A percentile compares a stretch with the other conserved stretches of the same genome.
phyloP scores from a whole-genome alignment of 2,113 vertebrate species.

The Ranitomeya variabilis region DNA sequence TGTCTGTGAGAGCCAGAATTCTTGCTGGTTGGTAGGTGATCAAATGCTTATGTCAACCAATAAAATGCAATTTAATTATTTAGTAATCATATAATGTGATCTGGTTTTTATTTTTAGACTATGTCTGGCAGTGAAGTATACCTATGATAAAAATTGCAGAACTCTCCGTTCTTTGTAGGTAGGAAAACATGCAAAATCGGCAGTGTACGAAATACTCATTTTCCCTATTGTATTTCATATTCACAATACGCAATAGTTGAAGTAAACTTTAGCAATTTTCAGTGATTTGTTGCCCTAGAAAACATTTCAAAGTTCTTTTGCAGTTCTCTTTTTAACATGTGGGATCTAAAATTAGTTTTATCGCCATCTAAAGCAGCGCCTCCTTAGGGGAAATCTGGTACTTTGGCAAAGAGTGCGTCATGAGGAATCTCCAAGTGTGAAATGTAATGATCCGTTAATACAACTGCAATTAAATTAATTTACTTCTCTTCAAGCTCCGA shows the following conservation, averaged over 20 bases:
- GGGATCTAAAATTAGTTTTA: constrained; percentile 20
- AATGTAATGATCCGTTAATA: constrained; percentile 46
- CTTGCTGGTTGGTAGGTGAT: too few species aligned
- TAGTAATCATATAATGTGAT: too few species aligned
- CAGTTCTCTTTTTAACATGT: constrained; percentile 32
- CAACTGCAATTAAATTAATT: constrained; percentile 36
- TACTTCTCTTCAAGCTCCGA: constrained; percentile 29
- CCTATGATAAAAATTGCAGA: too few species aligned
- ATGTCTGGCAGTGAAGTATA: too few species aligned
- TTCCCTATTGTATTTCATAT: neutral
- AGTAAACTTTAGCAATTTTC: neutral
- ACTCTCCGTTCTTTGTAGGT: too few species aligned
- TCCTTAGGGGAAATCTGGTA: constrained; percentile 41
- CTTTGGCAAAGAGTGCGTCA: constrained; percentile 32
- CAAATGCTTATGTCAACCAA: too few species aligned
- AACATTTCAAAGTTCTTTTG: neutral
- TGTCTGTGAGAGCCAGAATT: too few species aligned
- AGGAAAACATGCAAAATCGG: too few species aligned
- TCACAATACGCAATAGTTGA: neutral
- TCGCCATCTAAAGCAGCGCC: constrained; percentile 31
- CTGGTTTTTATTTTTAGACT: too few species aligned
- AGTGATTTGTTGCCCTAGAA: neutral
- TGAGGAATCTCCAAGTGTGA: constrained; percentile 25
- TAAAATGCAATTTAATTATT: too few species aligned
- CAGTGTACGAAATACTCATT: too few species aligned